These are phyloP conservation scores for Tetanocera ferruginea DNA, from an alignment of 2,888 invertebrate genomes.

Conservation along the genomic window DNA sequence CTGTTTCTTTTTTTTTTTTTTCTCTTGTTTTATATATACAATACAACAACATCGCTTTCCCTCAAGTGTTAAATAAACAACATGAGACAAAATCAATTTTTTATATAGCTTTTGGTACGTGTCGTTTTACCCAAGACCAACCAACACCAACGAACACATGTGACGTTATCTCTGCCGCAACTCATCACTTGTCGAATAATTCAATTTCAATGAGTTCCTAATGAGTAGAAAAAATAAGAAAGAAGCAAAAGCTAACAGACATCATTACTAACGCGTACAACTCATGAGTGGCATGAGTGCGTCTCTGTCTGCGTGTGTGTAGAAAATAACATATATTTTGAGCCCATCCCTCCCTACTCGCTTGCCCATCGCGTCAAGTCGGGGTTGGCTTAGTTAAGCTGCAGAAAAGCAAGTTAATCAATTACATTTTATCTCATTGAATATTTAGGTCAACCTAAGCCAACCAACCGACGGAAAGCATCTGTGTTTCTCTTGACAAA, in stretches of 20 bases:
- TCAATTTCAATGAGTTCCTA: slow-evolving; percentile 1
- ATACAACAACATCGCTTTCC: slow-evolving; percentile 42
- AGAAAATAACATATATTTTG: not conserved
- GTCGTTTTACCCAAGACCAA: not conserved
- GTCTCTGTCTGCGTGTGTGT: not conserved
- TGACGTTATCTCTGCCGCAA: not conserved
- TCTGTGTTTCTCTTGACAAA: not conserved
- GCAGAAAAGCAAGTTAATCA: slow-evolving; percentile 49
- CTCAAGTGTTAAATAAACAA: slow-evolving; percentile 53
- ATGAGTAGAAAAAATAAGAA: not conserved
- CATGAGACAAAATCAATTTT: slow-evolving; percentile 29
- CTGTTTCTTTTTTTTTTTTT: too few relatives aligned
- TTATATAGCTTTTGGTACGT: slow-evolving; percentile 6
- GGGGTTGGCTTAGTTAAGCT: not conserved
- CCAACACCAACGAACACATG: not conserved
- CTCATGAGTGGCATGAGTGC: not conserved
- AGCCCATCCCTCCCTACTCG: not conserved
- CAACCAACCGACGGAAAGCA: not conserved
- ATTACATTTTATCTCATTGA: slow-evolving; percentile 61
- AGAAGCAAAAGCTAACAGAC: not conserved
- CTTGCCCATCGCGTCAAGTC: not conserved
- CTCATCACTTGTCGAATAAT: not conserved
- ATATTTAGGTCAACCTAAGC: slow-evolving; percentile 58
- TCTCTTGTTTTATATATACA: not conserved
- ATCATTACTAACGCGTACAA: not conserved